Evolutionary conservation across 2,888 invertebrate genomes (phyloP).

Genomic region (Noctua pronuba): DNA sequence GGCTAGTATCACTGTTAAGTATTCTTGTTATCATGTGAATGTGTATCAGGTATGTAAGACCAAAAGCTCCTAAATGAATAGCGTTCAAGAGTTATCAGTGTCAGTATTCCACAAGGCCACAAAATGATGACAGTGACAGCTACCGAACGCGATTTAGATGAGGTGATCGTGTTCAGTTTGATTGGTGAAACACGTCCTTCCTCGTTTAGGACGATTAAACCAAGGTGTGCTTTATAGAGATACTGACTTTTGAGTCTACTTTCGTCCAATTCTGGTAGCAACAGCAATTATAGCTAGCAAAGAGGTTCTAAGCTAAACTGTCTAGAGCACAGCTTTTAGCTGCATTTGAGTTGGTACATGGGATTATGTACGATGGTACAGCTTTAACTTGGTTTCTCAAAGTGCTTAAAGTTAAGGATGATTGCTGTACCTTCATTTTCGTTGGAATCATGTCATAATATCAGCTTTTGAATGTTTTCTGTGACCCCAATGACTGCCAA

Average conservation of each 20-base stretch:
- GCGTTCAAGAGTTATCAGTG: no score
- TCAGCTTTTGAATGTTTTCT: not conserved
- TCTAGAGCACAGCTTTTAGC: not conserved
- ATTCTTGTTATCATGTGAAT: no score
- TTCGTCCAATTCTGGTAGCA: not conserved
- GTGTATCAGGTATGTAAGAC: no score
- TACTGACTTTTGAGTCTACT: no score
- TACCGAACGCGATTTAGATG: not conserved
- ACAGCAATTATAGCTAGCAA: not conserved
- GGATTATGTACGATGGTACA: not conserved
- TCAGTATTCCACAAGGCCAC: not conserved
- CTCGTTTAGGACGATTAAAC: no score
- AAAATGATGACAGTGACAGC: not conserved
- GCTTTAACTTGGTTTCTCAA: not conserved
- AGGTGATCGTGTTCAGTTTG: no score
- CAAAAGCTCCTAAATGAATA: no score
- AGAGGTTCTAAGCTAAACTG: conserved; percentile 1
- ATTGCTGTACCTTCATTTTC: not conserved
- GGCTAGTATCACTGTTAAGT: no score
- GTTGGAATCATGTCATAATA: not conserved
- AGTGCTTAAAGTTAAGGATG: not conserved
- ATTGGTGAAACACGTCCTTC: no score
- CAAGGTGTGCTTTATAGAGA: no score
- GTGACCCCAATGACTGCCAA: conserved; percentile 35
- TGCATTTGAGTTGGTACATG: not conserved